Percentiles rank a stretch among this genome's conserved stretches.
Evolutionary conservation across 2,113 vertebrate species (phyloP).

Genomic region (Gymnarchus niloticus): DNA sequence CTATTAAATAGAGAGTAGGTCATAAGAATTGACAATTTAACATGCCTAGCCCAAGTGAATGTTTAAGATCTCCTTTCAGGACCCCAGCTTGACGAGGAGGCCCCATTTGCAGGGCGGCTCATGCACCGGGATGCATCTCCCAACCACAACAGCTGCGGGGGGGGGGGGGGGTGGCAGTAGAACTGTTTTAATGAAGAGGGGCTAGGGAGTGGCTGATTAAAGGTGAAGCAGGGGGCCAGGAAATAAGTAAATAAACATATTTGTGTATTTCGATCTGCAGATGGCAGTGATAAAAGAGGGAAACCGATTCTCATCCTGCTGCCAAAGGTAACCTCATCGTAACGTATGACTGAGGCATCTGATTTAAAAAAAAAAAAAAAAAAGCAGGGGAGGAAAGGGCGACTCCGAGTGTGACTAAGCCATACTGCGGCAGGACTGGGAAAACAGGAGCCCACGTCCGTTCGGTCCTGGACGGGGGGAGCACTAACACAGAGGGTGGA

Average conservation of each 20-base stretch:
- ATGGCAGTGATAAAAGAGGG: slow-evolving; percentile 15
- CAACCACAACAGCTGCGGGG: not conserved
- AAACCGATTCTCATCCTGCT: not conserved
- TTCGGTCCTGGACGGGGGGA: not conserved
- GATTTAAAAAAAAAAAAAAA: slow-evolving; percentile 6
- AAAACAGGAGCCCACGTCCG: not conserved
- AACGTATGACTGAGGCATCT: not conserved
- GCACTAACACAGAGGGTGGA: not conserved
- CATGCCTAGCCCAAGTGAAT: too few relatives aligned
- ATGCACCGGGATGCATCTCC: too few relatives aligned
- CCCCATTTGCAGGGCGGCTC: too few relatives aligned
- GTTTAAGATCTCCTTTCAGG: too few relatives aligned
- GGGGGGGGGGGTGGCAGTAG: not conserved
- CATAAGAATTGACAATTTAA: too few relatives aligned
- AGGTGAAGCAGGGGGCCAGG: not conserved
- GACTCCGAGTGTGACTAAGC: slow-evolving; percentile 7
- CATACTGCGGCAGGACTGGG: not conserved
- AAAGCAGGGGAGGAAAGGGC: not conserved
- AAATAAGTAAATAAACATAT: not conserved
- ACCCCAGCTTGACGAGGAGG: too few relatives aligned
- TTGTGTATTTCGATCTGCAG: not conserved
- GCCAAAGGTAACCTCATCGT: slow-evolving; percentile 16
- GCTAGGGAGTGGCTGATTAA: not conserved
- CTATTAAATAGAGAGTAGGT: too few relatives aligned
- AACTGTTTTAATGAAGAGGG: not conserved